Base-by-base conservation (phyloP, 2,113 vertebrate genomes). In the Muntiacus muntjak region DNA sequence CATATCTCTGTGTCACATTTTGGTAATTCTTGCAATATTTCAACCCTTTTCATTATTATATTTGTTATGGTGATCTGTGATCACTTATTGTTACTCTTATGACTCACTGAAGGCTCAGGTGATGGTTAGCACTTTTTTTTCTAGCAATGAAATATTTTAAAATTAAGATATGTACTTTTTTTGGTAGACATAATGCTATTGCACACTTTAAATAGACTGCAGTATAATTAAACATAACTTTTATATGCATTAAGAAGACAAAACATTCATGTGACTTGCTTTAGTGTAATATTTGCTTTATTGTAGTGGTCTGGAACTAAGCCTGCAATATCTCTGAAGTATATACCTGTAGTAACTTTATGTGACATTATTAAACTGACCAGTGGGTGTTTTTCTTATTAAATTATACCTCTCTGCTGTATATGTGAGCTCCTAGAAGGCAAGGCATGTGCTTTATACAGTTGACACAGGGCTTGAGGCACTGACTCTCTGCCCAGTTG, bases 381-480 rank as follows among this genome's bases (percentile, higher is more conserved):
- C 47, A 62, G 21, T 88, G n/a, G 58, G 5, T 91, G 30, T 62
- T 91, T 88, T 88, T 87, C 85, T 95, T 84, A 96, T 91, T 89
- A 84, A 87, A 74, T 74, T 91, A 12, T 97, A 81, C 13, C 10
- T 87, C 45, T 57, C 23, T 95, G 47, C 55, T 96, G 87, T 19
- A 90, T 91, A 40, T 94, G n/a, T 83, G 36, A 76, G 7, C 17
- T 88, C 33, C 57, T 93, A 92, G 21, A 97, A 30, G 16, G 36
- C 33, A 97, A 87, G 55, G 7, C 11, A 76, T 50, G 50, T 47
- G 7, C 26, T 95, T 82, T 93, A 90, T 87, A 55, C 81, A 55
- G 81, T 26, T 83, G 50, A 26, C 81, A 83, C 52, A 83, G 52
- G 33, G 33, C 50, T 83, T 55, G 81, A 83, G 52, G 21, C n/a